These are phyloP conservation scores for Catocala fraxini DNA, from an alignment of 2,888 invertebrate genomes.

Conservation along the genomic window DNA sequence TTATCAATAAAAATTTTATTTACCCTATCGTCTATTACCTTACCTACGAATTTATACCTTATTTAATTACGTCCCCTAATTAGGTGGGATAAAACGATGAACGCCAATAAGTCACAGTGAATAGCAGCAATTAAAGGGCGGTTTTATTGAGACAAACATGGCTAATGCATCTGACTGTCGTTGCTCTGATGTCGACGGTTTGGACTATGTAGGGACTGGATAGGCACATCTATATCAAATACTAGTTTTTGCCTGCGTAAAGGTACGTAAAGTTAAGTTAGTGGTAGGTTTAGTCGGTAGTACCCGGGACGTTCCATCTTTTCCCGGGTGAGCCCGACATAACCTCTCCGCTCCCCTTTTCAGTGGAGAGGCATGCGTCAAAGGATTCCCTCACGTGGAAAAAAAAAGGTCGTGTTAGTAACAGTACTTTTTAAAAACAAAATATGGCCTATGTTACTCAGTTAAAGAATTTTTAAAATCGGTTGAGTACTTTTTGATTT, in stretches of 20 bases:
- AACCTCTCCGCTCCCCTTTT: too few relatives aligned
- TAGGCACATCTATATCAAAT: background rate
- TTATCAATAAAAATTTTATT: constrained; percentile 2
- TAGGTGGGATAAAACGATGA: constrained; percentile 47
- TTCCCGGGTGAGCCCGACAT: too few relatives aligned
- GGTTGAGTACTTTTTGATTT: too few relatives aligned
- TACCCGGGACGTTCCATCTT: too few relatives aligned
- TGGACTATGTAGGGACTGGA: constrained; percentile 17
- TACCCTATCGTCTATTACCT: constrained; percentile 1
- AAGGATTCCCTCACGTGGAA: too few relatives aligned
- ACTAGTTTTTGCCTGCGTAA: too few relatives aligned
- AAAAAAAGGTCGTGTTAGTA: too few relatives aligned
- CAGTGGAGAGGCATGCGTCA: too few relatives aligned
- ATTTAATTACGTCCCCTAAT: constrained; percentile 45
- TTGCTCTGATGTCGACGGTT: constrained; percentile 27
- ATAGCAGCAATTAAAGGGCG: constrained; percentile 47
- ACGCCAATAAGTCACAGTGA: constrained; percentile 50
- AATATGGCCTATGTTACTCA: too few relatives aligned
- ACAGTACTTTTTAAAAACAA: too few relatives aligned
- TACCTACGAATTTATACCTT: constrained; percentile 38
- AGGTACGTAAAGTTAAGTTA: background rate
- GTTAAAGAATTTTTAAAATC: too few relatives aligned
- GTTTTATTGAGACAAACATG: constrained; percentile 57
- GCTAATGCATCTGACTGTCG: constrained; percentile 43
- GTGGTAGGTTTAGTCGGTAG: too few relatives aligned